These are phyloP conservation scores for Trypoxylus dichotomus DNA, from an alignment of 1,140 invertebrate genomes.

Conservation along the genomic window DNA sequence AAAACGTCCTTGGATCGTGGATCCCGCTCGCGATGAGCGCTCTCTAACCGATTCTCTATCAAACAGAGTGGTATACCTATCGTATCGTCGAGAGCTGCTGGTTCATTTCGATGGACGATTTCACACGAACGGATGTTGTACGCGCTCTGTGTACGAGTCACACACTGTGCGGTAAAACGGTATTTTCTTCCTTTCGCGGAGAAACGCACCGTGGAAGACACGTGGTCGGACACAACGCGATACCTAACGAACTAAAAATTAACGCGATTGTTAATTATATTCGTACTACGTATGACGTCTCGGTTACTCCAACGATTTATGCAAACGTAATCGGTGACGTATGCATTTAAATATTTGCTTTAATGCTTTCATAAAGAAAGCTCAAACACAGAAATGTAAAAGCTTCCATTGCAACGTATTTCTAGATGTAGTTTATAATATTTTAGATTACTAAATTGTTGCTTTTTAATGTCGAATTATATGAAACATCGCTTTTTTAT, in stretches of 20 bases:
- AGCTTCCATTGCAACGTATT: too few species aligned
- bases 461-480: too few species aligned
- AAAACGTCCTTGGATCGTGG: slow-evolving; percentile 20
- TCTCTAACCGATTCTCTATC: slow-evolving; percentile 1
- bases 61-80: background rate
- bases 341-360: too few species aligned
- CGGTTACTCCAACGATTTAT: background rate
- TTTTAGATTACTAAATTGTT: too few species aligned
- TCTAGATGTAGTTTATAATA: too few species aligned
- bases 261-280: background rate
- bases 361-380: too few species aligned
- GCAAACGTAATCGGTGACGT: background rate
- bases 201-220: background rate
- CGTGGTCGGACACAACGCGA: background rate
- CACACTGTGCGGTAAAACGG: background rate
- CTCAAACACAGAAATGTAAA: too few species aligned
- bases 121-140: background rate
- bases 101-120: background rate
- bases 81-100: background rate
- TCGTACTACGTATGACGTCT: background rate
- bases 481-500: too few species aligned
- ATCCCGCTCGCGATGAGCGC: slow-evolving; percentile 4
- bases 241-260: background rate
- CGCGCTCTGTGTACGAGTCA: background rate
- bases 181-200: background rate